Conservation (phyloP, 37 sponge, comb jelly and placozoan species). For the Tethya wilhelma region DNA sequence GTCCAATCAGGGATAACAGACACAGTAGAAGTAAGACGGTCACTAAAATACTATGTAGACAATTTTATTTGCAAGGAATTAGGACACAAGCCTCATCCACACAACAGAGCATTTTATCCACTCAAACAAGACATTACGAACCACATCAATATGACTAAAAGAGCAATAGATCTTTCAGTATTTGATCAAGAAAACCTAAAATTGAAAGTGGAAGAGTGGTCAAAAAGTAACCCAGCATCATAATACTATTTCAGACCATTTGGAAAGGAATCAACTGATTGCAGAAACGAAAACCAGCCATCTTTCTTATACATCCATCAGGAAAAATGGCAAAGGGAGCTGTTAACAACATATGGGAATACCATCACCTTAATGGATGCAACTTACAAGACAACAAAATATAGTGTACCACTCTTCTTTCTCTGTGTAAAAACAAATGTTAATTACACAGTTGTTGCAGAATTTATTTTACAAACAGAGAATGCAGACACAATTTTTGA, state of each 20-base stretch:
- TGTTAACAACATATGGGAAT: slow-evolving; percentile 46
- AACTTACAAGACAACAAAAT: slow-evolving; percentile 51
- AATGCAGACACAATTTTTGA: slow-evolving; percentile 1
- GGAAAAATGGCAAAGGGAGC: slow-evolving; percentile 40
- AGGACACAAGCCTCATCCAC: neutral
- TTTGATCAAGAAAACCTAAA: slow-evolving; percentile 18
- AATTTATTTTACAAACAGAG: slow-evolving; percentile 28
- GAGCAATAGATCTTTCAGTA: neutral
- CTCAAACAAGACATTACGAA: slow-evolving; percentile 20
- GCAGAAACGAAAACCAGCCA: neutral
- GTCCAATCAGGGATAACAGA: neutral
- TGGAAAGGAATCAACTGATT: no score
- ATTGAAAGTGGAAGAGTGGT: slow-evolving; percentile 43
- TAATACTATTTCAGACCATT: slow-evolving; percentile 19
- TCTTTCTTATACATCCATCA: slow-evolving; percentile 43
- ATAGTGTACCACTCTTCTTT: slow-evolving; percentile 52
- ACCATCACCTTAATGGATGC: slow-evolving; percentile 44
- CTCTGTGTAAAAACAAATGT: slow-evolving; percentile 46
- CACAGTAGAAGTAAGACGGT: neutral
- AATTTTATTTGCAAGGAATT: neutral
- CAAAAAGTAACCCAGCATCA: neutral
- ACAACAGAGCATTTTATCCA: slow-evolving; percentile 38
- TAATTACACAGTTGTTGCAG: slow-evolving; percentile 45
- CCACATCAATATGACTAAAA: slow-evolving; percentile 21
- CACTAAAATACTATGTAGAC: neutral